A percentile compares a stretch with the other conserved stretches of the same genome.
These are phyloP conservation scores for Paradisaea rubra DNA, from an alignment of 2,113 vertebrate genomes.

Conservation along the genomic window DNA sequence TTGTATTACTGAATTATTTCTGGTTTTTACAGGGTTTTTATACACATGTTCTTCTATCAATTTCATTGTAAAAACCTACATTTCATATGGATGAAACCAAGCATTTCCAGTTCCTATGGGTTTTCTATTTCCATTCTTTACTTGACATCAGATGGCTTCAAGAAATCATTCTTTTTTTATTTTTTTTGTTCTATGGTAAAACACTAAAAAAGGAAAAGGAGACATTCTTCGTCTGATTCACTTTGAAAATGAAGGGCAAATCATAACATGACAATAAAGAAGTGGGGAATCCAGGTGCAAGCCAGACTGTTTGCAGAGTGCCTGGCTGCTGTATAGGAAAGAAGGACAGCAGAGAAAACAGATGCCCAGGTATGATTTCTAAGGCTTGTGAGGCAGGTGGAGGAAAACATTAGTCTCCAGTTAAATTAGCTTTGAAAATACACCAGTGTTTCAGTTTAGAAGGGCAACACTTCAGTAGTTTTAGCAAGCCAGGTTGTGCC, in stretches of 20 bases:
- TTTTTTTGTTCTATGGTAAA: fast-evolving
- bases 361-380: neutral
- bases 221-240: neutral
- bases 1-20: neutral
- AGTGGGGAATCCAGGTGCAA: neutral
- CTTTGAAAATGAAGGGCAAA: neutral
- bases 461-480: neutral
- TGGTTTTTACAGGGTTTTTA: neutral
- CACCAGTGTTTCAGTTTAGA: neutral
- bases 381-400: neutral
- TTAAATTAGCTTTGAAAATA: neutral
- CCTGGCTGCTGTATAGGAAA: neutral
- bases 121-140: neutral
- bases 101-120: neutral
- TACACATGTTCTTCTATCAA: neutral
- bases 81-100: neutral
- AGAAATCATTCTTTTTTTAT: neutral
- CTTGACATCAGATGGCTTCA: neutral
- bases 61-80: neutral
- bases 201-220: neutral
- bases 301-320: neutral
- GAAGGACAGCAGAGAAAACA: neutral
- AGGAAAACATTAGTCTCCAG: neutral
- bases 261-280: neutral
- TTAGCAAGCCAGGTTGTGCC: neutral